Evolutionary conservation across 2,888 invertebrate genomes (phyloP), one percentile per base, ranked within the genome.

Genomic region (Drosophila aldrichi): DNA sequence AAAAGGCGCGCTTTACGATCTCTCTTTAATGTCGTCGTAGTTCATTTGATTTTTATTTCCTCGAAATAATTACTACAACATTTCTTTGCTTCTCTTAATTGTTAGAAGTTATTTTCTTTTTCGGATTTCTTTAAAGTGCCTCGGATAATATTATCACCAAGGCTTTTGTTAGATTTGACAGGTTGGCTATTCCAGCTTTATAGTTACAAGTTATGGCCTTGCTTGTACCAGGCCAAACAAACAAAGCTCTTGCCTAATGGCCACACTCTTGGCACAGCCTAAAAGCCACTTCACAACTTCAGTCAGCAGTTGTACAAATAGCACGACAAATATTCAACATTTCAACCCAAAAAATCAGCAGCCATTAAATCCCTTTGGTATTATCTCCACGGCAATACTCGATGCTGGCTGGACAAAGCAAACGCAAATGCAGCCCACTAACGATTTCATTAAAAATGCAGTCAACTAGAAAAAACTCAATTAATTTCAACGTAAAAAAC

Each of bases 381-480:
- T 81, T 84, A 88, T 84, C 87, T 83, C 87, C 89, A 79, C 71
- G 74, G 87, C 87, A 83, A 88, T 84, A 57, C 63, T 68, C 29
- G 29, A 16, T 10, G 25, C 29, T 48, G 29, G 25, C 48, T 48
- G 29, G n/a, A 48, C 48, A 48, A 48, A 64, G 76, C 58, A 55
- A 65, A 68, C 43, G 52, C 64, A 63, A 75, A 60, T 78, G 68
- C 68, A 79, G 52, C 74, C 73, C 75, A 78, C 85, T 85, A 88
- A 89, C 89, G 81, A 85, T 90, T 90, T 91, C 90, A 90, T 91
- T 91, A 81, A 90, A 90, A 89, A 85, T 64, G 77, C 89, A 89
- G 81, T 80, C 88, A 87, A 82, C 83, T 82, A 87, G 79, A 91
- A 90, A 89, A 91, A 91, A 88, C 89, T 86, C 89, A 90, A 88